A percentile compares a stretch with the other conserved stretches of the same genome.
phyloP scores from a whole-genome alignment of 1,140 invertebrate species.

The Drosophila truncata region DNA sequence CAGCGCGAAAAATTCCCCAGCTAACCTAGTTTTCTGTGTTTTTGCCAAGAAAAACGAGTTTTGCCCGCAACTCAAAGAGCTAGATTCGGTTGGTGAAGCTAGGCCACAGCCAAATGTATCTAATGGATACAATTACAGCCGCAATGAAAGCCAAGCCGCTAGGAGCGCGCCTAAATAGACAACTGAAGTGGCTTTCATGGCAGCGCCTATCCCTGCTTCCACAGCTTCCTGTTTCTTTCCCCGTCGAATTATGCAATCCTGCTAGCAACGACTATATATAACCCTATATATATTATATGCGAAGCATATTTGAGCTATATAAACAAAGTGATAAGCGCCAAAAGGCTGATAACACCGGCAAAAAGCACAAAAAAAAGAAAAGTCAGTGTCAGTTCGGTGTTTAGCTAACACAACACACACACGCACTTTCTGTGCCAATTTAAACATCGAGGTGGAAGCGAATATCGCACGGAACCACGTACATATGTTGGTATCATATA shows the following conservation, averaged over 20 bases:
- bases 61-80: conserved; percentile 26
- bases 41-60: conserved; percentile 71
- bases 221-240: conserved; percentile 57
- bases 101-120: conserved; percentile 49
- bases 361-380: background rate
- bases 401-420: conserved; percentile 25
- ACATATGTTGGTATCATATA: conserved; percentile 37
- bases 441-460: conserved; percentile 30
- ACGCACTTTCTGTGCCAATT: conserved; percentile 59
- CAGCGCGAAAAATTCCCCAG: conserved; percentile 52
- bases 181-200: conserved; percentile 9
- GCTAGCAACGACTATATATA: conserved; percentile 37
- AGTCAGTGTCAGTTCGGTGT: conserved; percentile 26
- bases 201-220: conserved; percentile 23
- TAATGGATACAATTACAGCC: conserved; percentile 63
- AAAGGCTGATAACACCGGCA: conserved; percentile 51
- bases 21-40: conserved; percentile 72
- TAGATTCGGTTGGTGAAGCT: conserved; percentile 14
- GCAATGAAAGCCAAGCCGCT: conserved; percentile 52
- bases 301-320: conserved; percentile 48
- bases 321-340: conserved; percentile 69
- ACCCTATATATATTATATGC: conserved; percentile 15
- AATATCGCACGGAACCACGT: conserved; percentile 24
- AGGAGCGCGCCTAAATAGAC: conserved; percentile 17
- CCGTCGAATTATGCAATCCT: conserved; percentile 65